Conservation (phyloP, 2,797 vertebrate species). For the Brachyrhaphis roseni region DNA sequence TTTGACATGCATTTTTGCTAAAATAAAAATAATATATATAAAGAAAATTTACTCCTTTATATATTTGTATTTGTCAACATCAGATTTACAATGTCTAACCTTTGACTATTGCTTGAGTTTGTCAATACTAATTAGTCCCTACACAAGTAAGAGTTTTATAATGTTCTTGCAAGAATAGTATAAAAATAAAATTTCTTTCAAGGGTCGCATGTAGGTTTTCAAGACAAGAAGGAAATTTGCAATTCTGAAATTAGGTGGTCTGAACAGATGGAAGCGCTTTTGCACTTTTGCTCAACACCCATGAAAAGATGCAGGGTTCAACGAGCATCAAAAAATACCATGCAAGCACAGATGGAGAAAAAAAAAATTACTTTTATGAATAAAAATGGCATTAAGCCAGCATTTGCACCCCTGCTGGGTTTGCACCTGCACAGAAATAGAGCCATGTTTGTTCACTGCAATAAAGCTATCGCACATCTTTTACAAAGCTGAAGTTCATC, state of each 20-base stretch:
- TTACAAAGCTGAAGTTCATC: background rate
- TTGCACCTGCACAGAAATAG: constrained; percentile 11
- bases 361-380: background rate
- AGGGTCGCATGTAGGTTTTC: background rate
- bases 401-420: constrained; percentile 16
- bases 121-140: background rate
- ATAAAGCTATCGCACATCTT: background rate
- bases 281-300: constrained; percentile 11
- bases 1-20: no score
- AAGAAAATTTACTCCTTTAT: no score
- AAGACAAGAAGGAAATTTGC: constrained; percentile 1
- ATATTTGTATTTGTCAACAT: no score
- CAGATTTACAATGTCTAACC: background rate
- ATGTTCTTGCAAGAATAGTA: background rate
- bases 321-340: background rate
- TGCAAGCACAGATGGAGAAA: background rate
- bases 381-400: background rate
- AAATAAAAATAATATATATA: no score
- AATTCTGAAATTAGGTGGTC: constrained; percentile 9
- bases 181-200: background rate
- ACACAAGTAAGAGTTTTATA: background rate
- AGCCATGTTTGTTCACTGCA: background rate
- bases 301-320: background rate
- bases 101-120: background rate
- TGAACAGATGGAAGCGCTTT: constrained; percentile 5